A percentile compares a stretch with the other conserved stretches of the same genome.
Conservation (phyloP, 2,113 vertebrate species). For the Macquaria australasica region DNA sequence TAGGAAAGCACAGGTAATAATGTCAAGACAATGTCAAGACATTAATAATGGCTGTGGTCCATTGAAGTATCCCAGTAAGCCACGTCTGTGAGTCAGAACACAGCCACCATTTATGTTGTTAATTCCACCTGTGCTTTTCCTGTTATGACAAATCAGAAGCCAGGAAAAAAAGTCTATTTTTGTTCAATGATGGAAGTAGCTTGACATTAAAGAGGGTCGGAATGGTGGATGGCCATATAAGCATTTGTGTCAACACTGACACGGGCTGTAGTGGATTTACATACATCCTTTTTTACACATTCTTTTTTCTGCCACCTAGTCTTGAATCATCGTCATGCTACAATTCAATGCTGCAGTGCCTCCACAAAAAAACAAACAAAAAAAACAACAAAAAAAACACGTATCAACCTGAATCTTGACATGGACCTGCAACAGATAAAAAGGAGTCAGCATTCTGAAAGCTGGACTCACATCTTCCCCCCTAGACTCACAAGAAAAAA, state of each 20-base stretch:
- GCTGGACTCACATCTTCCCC: not conserved
- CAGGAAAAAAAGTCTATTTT: not conserved
- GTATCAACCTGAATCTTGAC: not conserved
- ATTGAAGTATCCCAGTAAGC: not conserved
- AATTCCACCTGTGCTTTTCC: slow-evolving; percentile 1
- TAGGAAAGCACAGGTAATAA: not conserved
- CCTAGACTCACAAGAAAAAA: not conserved
- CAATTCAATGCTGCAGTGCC: not conserved
- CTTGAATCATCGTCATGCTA: not conserved
- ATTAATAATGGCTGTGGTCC: not conserved
- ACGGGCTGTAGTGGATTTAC: not conserved
- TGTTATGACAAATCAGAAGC: not conserved
- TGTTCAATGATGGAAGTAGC: not conserved
- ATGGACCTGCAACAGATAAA: not conserved
- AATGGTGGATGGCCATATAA: not conserved
- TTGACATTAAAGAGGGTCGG: not conserved
- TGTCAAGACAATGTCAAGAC: not conserved
- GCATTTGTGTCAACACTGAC: not conserved
- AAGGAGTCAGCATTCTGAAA: not conserved
- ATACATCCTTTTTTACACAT: not conserved
- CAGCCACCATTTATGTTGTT: not conserved
- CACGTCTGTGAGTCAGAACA: not conserved
- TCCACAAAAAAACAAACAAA: too few species aligned
- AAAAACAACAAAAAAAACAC: too few species aligned
- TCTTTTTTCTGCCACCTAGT: not conserved